phyloP scores from a whole-genome alignment of 1,140 invertebrate species.

The Polypedilum pembai region DNA sequence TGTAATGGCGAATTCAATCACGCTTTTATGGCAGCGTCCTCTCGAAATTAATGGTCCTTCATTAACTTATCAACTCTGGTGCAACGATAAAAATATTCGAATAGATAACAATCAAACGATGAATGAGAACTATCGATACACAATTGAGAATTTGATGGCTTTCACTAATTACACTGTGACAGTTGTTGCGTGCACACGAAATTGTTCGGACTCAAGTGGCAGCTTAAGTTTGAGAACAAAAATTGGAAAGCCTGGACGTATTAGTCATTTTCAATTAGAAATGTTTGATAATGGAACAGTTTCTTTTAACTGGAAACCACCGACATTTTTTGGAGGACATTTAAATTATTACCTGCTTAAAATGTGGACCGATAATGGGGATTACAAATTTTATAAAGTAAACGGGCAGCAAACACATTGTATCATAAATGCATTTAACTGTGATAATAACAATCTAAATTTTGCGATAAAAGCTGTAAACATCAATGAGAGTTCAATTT shows the following conservation, averaged over 20 bases:
- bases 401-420: not conserved
- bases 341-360: conserved; percentile 46
- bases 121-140: conserved; percentile 22
- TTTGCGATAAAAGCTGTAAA: not conserved
- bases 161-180: conserved; percentile 58
- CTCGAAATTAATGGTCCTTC: conserved; percentile 63
- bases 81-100: conserved; percentile 37
- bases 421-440: not conserved
- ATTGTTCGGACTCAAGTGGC: conserved; percentile 50
- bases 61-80: conserved; percentile 58
- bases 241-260: conserved; percentile 52
- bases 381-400: not conserved
- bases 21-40: conserved; percentile 63
- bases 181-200: conserved; percentile 62
- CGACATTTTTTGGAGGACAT: conserved; percentile 53
- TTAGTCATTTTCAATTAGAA: conserved; percentile 42
- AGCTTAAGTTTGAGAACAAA: conserved; percentile 47
- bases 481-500: not conserved
- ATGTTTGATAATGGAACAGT: conserved; percentile 44
- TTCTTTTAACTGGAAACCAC: conserved; percentile 47
- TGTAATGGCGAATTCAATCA: conserved; percentile 57
- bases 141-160: conserved; percentile 41
- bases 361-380: not conserved
- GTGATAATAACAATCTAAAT: not conserved
- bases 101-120: conserved; percentile 35